phyloP scores from a whole-genome alignment of 2,888 invertebrate species.

The Emmelina monodactyla region DNA sequence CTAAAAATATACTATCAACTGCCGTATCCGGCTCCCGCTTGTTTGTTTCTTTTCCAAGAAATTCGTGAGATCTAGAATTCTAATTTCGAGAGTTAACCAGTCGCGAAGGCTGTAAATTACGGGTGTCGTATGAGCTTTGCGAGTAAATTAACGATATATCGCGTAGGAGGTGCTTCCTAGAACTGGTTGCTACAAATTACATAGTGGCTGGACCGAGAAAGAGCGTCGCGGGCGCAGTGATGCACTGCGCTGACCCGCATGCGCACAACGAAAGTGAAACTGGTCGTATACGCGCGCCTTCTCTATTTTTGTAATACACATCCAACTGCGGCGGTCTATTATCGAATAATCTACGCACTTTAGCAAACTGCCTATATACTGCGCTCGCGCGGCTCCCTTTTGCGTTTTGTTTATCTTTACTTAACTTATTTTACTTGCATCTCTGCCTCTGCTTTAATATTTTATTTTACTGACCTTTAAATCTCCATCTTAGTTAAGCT shows the following conservation, averaged over 20 bases:
- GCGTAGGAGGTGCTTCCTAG: neutral
- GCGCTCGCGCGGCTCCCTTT: neutral
- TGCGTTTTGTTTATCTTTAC: neutral
- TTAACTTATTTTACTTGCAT: neutral
- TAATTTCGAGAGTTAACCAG: no score
- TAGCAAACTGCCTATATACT: slow-evolving; percentile 4
- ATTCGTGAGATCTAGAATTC: no score
- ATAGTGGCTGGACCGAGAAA: slow-evolving; percentile 11
- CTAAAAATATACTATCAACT: slow-evolving; percentile 33
- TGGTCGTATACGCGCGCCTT: slow-evolving; percentile 34
- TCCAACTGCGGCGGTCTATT: slow-evolving; percentile 8
- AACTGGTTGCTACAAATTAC: slow-evolving; percentile 6
- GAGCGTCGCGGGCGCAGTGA: slow-evolving; percentile 24
- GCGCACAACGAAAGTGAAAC: slow-evolving; percentile 50
- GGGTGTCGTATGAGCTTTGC: no score
- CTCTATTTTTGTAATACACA: slow-evolving; percentile 29
- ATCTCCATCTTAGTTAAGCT: no score
- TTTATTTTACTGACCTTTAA: no score
- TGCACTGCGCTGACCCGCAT: slow-evolving; percentile 37
- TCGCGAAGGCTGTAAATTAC: no score
- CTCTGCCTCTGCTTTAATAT: neutral
- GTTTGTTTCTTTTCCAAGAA: neutral
- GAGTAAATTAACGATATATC: neutral
- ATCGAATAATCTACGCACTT: slow-evolving; percentile 18
- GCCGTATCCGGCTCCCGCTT: slow-evolving; percentile 27